These are phyloP conservation scores for Guaruba guarouba DNA, from an alignment of 2,113 vertebrate species.

Conservation along the genomic window DNA sequence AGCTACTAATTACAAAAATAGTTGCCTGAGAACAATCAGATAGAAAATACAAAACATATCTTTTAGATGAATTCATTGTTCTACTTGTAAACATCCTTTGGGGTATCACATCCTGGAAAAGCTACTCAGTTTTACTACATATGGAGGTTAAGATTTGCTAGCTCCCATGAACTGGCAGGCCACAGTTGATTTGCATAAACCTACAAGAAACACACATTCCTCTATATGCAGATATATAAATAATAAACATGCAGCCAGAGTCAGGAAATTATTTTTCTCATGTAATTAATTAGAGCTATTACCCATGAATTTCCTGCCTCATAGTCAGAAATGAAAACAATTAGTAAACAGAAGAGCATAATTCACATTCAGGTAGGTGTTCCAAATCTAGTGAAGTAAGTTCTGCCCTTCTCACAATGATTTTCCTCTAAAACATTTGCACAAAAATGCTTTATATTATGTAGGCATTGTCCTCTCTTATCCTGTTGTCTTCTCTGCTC, in stretches of 20 bases:
- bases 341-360: neutral
- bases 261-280: neutral
- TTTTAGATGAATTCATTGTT: conserved; percentile 62
- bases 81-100: conserved; percentile 62
- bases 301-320: conserved; percentile 6
- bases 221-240: neutral
- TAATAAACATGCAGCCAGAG: neutral
- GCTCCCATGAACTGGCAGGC: conserved; percentile 34
- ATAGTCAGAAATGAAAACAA: neutral
- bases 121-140: conserved; percentile 17
- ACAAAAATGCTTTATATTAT: neutral
- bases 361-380: conserved; percentile 1
- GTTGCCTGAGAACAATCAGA: conserved; percentile 54
- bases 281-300: conserved; percentile 39
- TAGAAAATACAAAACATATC: conserved; percentile 50
- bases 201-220: neutral
- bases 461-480: neutral
- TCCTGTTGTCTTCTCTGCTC: neutral
- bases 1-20: conserved; percentile 62
- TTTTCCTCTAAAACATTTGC: conserved; percentile 4
- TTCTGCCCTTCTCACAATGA: neutral
- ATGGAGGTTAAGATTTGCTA: neutral
- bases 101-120: conserved; percentile 67
- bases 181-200: neutral
- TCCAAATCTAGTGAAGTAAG: neutral